Conservation (phyloP, 2,113 vertebrate genomes). For the Passer domesticus region DNA sequence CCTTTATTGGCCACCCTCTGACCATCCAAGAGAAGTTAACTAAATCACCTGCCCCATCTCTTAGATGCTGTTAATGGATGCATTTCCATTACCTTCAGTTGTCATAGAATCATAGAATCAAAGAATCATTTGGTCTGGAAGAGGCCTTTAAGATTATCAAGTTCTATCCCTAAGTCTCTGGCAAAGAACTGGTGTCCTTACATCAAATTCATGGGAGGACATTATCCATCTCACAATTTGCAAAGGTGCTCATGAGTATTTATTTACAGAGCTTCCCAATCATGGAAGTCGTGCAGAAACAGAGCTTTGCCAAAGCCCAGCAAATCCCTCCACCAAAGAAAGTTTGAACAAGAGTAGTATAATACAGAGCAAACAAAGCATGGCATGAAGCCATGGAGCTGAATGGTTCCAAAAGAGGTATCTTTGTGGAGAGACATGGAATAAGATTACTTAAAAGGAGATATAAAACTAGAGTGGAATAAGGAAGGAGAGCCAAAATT, state of each 20-base stretch:
- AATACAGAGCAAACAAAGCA: slow-evolving; percentile 12
- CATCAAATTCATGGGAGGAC: not conserved
- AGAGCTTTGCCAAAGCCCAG: not conserved
- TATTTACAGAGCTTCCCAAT: not conserved
- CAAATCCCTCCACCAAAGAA: not conserved
- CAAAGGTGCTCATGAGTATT: not conserved
- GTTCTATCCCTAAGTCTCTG: not conserved
- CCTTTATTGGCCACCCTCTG: not conserved
- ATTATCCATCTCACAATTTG: not conserved
- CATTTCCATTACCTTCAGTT: not conserved
- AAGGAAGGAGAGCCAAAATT: not conserved
- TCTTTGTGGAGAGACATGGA: not conserved
- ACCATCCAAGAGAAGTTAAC: not conserved
- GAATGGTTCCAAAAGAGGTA: not conserved
- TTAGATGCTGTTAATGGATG: not conserved
- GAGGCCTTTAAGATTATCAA: not conserved
- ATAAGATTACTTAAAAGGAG: not conserved
- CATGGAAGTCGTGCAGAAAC: not conserved
- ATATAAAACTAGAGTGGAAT: not conserved
- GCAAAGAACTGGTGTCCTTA: not conserved
- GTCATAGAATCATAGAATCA: not conserved
- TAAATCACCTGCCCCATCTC: not conserved
- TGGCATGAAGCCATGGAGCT: not conserved
- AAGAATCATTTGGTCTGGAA: not conserved
- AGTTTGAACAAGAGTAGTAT: not conserved